Base-by-base conservation (phyloP, 2,888 invertebrate species). In the Herminia tarsipennalis region DNA sequence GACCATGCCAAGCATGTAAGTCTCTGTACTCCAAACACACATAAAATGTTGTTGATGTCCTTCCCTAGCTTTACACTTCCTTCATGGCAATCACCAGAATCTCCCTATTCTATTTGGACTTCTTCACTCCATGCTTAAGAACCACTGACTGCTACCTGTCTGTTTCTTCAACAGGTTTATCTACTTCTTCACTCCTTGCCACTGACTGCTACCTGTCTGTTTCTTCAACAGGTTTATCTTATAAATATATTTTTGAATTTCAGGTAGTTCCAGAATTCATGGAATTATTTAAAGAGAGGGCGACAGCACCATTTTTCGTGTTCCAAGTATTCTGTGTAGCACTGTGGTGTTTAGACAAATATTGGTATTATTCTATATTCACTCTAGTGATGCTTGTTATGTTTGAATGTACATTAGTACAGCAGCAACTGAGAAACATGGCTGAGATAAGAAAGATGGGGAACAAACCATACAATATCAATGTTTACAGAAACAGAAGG, bases 271-370 rank as follows among this genome's bases (percentile, higher is more conserved):
- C 99, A 0, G 97, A 98, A 82, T 99, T 99, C 78, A 94, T 95
- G 93, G 98, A 99, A 85, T 92, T 99, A 10, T 99, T 99, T 80
- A 96, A 96, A 70, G 99, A 99, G 88, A 93, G 99, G 67, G 99
- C 99, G 0, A 99, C 99, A 0, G 99, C 99, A 0, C 99, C 99
- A 1, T 99, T 99, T 88, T 99, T 99, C 86, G 99, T 99, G 3
- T 99, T 99, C 86, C 99, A 99, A 95, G 98, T 99, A 45, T 99
- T 99, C 82, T 99, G 99, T 77, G 99, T 99, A 30, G 97, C 96
- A 6, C 92, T 99, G 1, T 99, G 99, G 99, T 99, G 99, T 88
- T 92, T 99, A 62, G 99, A 99, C 80, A 98, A 98, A 79, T 99
- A 98, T 86, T 98, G 98, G 98, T 97, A 98, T 82, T 99, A 99